A percentile compares a stretch with the other conserved stretches of the same genome.
Conservation (phyloP, 2,888 invertebrate species). For the Xestia xanthographa region DNA sequence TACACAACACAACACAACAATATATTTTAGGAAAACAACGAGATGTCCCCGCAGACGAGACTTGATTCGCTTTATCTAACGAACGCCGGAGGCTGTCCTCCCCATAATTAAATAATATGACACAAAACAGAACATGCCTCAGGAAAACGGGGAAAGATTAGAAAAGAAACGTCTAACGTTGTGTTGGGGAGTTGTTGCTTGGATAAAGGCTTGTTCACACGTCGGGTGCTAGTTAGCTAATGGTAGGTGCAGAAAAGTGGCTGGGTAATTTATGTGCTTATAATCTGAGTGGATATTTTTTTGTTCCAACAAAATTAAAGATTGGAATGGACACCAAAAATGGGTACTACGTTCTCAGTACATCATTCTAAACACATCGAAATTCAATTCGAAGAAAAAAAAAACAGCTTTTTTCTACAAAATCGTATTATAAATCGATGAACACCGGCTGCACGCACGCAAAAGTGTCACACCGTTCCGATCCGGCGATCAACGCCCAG, state of each 20-base stretch:
- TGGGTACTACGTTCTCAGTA: too few species aligned
- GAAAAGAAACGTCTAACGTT: constrained; percentile 31
- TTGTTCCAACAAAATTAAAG: too few species aligned
- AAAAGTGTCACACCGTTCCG: too few species aligned
- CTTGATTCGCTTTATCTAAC: constrained; percentile 75
- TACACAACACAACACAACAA: constrained; percentile 13
- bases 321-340: too few species aligned
- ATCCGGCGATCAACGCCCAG: too few species aligned
- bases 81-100: constrained; percentile 69
- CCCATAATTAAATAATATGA: constrained; percentile 74
- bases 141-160: constrained; percentile 56
- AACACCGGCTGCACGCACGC: too few species aligned
- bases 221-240: background rate
- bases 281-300: background rate
- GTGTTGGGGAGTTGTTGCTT: constrained; percentile 1
- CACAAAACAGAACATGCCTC: constrained; percentile 65
- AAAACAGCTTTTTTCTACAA: too few species aligned
- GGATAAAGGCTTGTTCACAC: background rate
- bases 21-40: constrained; percentile 54
- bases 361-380: too few species aligned
- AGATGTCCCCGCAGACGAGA: constrained; percentile 54
- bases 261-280: background rate
- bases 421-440: too few species aligned
- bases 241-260: background rate
- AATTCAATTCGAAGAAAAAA: too few species aligned